Evolutionary conservation across 2,888 invertebrate genomes (phyloP), one percentile per base, ranked within the genome.

Genomic region (Nematopogon swammerdamellus): DNA sequence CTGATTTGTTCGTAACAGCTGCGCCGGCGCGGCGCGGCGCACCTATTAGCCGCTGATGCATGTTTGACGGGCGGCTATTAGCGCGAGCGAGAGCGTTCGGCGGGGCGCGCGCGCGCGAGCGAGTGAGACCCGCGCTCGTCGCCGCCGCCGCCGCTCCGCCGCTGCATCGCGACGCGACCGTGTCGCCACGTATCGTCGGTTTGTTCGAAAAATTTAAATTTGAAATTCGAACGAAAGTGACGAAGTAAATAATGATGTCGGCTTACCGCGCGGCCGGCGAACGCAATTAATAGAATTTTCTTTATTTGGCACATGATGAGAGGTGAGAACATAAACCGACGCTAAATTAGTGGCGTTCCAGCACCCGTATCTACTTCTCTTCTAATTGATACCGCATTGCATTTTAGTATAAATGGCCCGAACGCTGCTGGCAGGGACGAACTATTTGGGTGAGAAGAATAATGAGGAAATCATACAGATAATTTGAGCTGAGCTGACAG

Each of bases 41-140:
- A 77, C 77, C 77, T 79, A 79, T 79, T 79, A 77, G 77, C 76
- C 79, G 73, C 75, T 77, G 79, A 77, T 77, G 77, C 79, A 79
- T 77, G 79, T 77, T 77, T 75, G 77, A 77, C 77, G 76, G 76
- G 68, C 76, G 76, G 77, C 79, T 77, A 77, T 77, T 79, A 79
- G 79, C 67, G 72, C 57, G 77, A 77, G 69, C 70, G 76, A 74
- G 77, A 79, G 25, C 25, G 10, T n/a, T 25, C 36, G 36, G 36
- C 4, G 11, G 3, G 36, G 36, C 11, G n/a, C n/a, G 36, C 36
- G 36, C 4, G 36, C 25, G 25, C 25, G 25, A 25, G 25, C 25
- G 25, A 25, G 25, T 8, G 25, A 36, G 36, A 14, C 36, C n/a
- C n/a, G n/a, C n/a, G n/a, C n/a, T n/a, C n/a, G n/a, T n/a, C n/a